Evolutionary conservation across 2,888 invertebrate genomes (phyloP), one percentile per base, ranked within the genome.

Genomic region (Pandemis cinnamomeana): DNA sequence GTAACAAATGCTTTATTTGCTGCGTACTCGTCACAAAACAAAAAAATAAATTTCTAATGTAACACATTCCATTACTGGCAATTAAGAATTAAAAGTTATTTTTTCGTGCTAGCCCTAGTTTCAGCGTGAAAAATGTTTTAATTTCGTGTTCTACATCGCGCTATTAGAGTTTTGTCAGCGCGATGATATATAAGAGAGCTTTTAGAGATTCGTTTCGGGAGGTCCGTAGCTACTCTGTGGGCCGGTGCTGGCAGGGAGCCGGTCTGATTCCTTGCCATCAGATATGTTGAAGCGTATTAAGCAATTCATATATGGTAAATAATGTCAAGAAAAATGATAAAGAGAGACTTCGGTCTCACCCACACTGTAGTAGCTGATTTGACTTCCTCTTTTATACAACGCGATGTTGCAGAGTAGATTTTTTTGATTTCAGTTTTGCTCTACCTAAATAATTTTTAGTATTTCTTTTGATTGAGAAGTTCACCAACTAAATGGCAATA

Each of bases 151-250:
- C 91, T 93, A 81, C 81, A 91, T 87, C 93, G 84, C 93, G 88
- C 82, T 87, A 87, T 80, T 60, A 75, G 81, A 83, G 79, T 88
- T 89, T 91, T 84, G 79, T 36, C 5, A 13, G 0, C 0, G 13
- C 20, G 53, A 81, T 10, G 42, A 79, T 85, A 85, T 81, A 82
- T 80, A 81, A 72, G 70, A 20, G 36, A 69, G 5, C 53, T 67
- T 48, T 15, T 10, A 0, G 0, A 0, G 0, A 0, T 2, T 0
- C 0, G 1, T 0, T 0, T 20, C 68, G 89, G 92, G 88, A 87
- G 88, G 93, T 93, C 93, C 93, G 91, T 92, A 87, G 93, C 92
- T 93, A 93, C 93, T 91, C 85, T 89, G 92, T 89, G 80, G 80
- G 84, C 88, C 90, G 92, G 93, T 87, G 78, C 76, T 88, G 92